Conservation (phyloP, 1,140 invertebrate species). For the Mamestra configurata region DNA sequence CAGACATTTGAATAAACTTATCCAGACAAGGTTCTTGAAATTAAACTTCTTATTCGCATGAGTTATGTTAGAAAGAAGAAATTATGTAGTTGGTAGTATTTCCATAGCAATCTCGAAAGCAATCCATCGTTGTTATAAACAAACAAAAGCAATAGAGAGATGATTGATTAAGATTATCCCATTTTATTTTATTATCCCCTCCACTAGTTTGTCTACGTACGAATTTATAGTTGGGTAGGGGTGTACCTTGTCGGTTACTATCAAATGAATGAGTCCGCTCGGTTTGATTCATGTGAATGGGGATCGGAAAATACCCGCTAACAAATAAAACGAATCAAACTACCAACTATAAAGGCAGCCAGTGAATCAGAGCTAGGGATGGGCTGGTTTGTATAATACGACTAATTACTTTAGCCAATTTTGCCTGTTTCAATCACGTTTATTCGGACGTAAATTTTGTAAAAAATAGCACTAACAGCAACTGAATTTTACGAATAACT, state of each 20-base stretch:
- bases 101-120: slow-evolving; percentile 9
- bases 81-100: background rate
- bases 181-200: slow-evolving; percentile 55
- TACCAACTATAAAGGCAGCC: slow-evolving; percentile 62
- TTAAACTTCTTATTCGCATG: background rate
- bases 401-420: slow-evolving; percentile 25
- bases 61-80: background rate
- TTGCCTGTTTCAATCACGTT: slow-evolving; percentile 11
- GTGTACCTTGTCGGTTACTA: slow-evolving; percentile 72
- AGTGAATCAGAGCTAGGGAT: slow-evolving; percentile 27
- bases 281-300: slow-evolving; percentile 86
- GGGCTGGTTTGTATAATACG: background rate
- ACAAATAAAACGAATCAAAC: slow-evolving; percentile 84
- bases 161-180: slow-evolving; percentile 58
- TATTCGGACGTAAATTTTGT: background rate
- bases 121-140: slow-evolving; percentile 5
- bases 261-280: slow-evolving; percentile 85
- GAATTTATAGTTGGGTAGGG: slow-evolving; percentile 61
- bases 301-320: slow-evolving; percentile 77
- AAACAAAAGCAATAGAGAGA: slow-evolving; percentile 54
- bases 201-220: slow-evolving; percentile 50
- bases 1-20: background rate
- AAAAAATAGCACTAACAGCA: background rate
- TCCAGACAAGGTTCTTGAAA: background rate
- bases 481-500: too few species aligned